phyloP scores from a whole-genome alignment of 2,888 invertebrate species.

The Erebia aethiops region DNA sequence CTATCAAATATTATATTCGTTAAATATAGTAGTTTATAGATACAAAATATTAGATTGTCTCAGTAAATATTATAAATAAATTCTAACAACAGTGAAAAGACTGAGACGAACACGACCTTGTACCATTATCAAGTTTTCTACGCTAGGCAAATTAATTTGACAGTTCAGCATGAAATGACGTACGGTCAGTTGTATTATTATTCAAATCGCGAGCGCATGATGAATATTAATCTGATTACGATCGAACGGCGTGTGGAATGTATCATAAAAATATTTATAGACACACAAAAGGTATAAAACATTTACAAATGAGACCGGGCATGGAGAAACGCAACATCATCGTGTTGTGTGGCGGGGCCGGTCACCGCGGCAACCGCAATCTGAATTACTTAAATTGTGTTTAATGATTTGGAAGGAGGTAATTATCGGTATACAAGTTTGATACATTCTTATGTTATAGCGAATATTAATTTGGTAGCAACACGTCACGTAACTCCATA shows the following conservation, averaged over 20 bases:
- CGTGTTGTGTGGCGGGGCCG: slow-evolving; percentile 57
- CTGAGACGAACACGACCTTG: neutral
- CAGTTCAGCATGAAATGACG: slow-evolving; percentile 27
- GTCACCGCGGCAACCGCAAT: slow-evolving; percentile 56
- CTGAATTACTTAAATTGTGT: slow-evolving; percentile 59
- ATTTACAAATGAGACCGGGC: slow-evolving; percentile 61
- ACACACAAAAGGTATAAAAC: slow-evolving; percentile 59
- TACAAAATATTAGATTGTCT: too few relatives aligned
- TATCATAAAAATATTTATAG: slow-evolving; percentile 67
- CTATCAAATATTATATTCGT: too few relatives aligned
- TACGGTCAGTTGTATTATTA: slow-evolving; percentile 37
- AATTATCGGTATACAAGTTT: slow-evolving; percentile 28
- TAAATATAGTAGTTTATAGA: too few relatives aligned
- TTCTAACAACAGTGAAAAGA: too few relatives aligned
- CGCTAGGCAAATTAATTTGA: neutral
- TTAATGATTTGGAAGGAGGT: slow-evolving; percentile 53
- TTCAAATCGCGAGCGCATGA: slow-evolving; percentile 38
- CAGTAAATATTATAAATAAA: too few relatives aligned
- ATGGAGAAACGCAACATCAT: slow-evolving; percentile 64
- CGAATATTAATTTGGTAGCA: slow-evolving; percentile 3
- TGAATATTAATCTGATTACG: slow-evolving; percentile 59
- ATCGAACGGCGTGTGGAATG: slow-evolving; percentile 56
- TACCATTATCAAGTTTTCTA: neutral
- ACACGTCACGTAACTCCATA: neutral
- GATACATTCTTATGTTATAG: neutral